Evolutionary conservation across 2,113 vertebrate species (phyloP), one percentile per base, ranked within the genome.

Genomic region (Tringa solitaria): DNA sequence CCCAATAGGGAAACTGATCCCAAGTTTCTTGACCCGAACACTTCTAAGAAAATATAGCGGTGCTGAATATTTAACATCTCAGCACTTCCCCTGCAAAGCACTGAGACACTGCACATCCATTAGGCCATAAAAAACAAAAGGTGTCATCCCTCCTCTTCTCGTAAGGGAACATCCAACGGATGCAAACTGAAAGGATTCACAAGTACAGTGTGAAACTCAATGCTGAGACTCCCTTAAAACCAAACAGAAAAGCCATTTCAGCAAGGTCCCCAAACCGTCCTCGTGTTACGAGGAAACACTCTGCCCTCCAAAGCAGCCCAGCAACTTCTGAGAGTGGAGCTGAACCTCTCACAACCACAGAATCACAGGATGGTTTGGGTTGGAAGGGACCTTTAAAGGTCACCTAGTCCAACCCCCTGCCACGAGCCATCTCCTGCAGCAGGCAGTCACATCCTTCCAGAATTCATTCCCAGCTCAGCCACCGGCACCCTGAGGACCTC

Each of bases 1-100:
- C 0, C 3, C 2, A 8, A 24, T 2, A 8, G 2, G 1, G 0
- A 6, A 74, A n/a, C 13, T 1, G 20, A 67, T 6, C 78, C 75
- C 51, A 3, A 10, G 18, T 1, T 64, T 54, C 79, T 35, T n/a
- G 79, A 46, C 53, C 74, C 12, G 35, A 45, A 65, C 9, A 75
- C 37, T 91, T 79, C 78, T 32, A 67, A 54, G 83, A 22, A 93
- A 93, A 86, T 4, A 48, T 0, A 65, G 59, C 6, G 2, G 61
- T 24, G 84, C 46, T 75, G 81, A 48, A 14, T 14, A 56, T 59
- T 46, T 8, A 69, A 28, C 10, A 7, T 6, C 84, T 77, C 87
- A 77, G 94, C 83, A 9, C 57, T 73, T 57, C 6, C 50, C 6
- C 45, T 23, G 84, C 86, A 56, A 67, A 89, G 85, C 43, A 6